Base-by-base conservation (phyloP, 1,140 invertebrate genomes). In the Eupristina koningsbergeri region DNA sequence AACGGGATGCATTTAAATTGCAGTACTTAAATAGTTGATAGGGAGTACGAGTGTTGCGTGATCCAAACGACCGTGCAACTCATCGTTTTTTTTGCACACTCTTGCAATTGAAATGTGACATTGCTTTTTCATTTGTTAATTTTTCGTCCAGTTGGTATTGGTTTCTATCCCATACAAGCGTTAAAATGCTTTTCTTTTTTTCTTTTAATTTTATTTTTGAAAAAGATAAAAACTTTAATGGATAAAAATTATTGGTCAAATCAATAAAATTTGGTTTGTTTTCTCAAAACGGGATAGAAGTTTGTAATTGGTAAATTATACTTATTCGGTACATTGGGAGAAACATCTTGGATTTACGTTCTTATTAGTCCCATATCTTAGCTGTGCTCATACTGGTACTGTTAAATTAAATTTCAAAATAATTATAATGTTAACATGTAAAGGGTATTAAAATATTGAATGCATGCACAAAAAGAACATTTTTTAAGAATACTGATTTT, bases 391-490 rank as follows among this genome's bases (percentile, higher is more conserved):
- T 78, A 69, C 75, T 83, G 63, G 73, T 78, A 83, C 81, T 78
- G 17, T 45, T 7, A 75, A 34, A 34, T 47, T 83, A 71, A 69
- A 78, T 13, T 61, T 78, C 8, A 31, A 83, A 78, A 83, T 69
- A 50, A 78, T 58, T 76, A 47, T 76, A 58, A 58, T 19, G 39
- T 80, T 31, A 80, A 84, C 67, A 74, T 53, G 29, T 79, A 73
- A 63, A 71, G 53, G n/a, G 77, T 76, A 73, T 41, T 50, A 64
- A 74, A 80, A 74, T 80, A 84, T 80, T 79, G 50, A 84, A 84
- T 84, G 47, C 82, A 84, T 84, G 82, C 82, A 79, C 31, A 78
- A 61, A 50, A 74, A 84, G 63, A 29, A 36, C 73, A 83, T 74
- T 63, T 11, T 76, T 80, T 83, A 11, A 39, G 29, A 76, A 77